phyloP scores from a whole-genome alignment of 2,113 vertebrate species.

The Erythrocebus patas region DNA sequence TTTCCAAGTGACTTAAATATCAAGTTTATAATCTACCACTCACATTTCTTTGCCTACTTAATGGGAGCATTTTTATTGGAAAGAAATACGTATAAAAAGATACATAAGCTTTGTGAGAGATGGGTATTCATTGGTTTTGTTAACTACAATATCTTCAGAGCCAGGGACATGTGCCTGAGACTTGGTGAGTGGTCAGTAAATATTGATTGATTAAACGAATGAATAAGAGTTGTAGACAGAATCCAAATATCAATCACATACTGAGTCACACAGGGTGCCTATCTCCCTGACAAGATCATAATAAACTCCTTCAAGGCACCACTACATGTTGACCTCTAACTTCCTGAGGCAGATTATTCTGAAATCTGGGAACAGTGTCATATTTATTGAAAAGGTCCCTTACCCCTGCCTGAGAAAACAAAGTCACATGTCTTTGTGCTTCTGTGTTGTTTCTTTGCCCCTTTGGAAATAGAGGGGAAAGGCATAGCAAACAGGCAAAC shows the following conservation, averaged over 20 bases:
- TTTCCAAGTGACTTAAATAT: conserved; percentile 12
- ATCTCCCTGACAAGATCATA: neutral
- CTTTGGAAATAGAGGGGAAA: neutral
- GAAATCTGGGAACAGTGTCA: neutral
- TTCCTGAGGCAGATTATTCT: conserved; percentile 6
- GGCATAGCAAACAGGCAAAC: no score
- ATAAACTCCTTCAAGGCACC: neutral
- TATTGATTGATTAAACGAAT: neutral
- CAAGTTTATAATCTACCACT: neutral
- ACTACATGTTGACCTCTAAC: neutral
- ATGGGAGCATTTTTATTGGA: neutral
- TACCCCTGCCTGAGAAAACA: neutral
- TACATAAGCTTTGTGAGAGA: neutral
- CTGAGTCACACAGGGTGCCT: neutral
- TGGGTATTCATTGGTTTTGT: neutral
- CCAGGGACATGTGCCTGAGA: neutral
- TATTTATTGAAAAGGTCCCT: neutral
- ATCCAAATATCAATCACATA: neutral
- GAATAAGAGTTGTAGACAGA: neutral
- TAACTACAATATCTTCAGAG: neutral
- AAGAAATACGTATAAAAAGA: neutral
- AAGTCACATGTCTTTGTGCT: neutral
- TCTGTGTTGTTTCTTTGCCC: neutral
- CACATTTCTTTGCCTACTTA: conserved; percentile 1
- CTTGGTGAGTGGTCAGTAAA: neutral